These are phyloP conservation scores for Xyrichtys novacula DNA, from an alignment of 2,797 vertebrate species.

Conservation along the genomic window DNA sequence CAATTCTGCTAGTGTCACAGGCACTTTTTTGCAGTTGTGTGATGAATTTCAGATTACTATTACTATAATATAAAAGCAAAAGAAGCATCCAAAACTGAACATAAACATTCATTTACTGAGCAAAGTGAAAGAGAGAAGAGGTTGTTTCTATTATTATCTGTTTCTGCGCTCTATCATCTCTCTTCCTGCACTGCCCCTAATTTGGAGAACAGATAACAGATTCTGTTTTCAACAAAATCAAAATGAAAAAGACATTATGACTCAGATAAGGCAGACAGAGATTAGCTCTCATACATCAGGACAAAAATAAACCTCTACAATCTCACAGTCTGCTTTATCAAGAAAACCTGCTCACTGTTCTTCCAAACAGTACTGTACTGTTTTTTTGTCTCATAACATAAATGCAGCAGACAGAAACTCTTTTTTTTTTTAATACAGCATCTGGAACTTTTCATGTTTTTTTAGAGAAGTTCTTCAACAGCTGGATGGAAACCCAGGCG, in stretches of 20 bases:
- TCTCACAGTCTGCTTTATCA: background rate
- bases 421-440: background rate
- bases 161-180: too few species aligned
- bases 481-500: background rate
- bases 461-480: background rate
- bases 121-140: too few species aligned
- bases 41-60: too few species aligned
- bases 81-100: too few species aligned
- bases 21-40: too few species aligned
- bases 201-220: background rate
- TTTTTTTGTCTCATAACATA: too few species aligned
- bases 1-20: too few species aligned
- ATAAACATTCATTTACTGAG: too few species aligned
- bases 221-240: background rate
- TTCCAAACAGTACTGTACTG: too few species aligned
- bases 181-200: too few species aligned
- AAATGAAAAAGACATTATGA: background rate
- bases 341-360: background rate
- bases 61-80: too few species aligned
- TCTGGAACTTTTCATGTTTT: conserved; percentile 9
- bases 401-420: background rate
- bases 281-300: background rate
- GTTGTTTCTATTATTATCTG: too few species aligned
- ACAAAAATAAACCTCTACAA: background rate
- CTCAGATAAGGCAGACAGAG: background rate